These are phyloP conservation scores for Platyscapa corneri DNA, from an alignment of 1,140 invertebrate genomes.

Conservation along the genomic window DNA sequence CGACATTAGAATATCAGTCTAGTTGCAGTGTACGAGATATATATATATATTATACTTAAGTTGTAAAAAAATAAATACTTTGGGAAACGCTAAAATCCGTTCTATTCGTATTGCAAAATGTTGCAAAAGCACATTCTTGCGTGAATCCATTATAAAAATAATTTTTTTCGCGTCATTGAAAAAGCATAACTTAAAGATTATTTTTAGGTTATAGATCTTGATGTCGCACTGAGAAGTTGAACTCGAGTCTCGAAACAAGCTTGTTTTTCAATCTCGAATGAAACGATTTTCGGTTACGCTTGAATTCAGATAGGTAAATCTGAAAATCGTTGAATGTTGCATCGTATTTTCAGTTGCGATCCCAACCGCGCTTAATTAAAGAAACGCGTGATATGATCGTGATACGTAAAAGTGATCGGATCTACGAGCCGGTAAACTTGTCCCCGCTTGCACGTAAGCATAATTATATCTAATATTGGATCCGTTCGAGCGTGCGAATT, in stretches of 20 bases:
- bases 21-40: too few relatives aligned
- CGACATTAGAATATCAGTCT: background rate
- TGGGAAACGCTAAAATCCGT: background rate
- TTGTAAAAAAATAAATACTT: background rate
- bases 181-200: conserved; percentile 10
- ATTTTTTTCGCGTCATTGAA: conserved; percentile 15
- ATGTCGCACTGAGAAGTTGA: background rate
- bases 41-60: background rate
- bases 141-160: conserved; percentile 21
- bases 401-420: too few relatives aligned
- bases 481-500: background rate
- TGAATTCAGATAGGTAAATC: background rate
- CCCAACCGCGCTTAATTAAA: background rate
- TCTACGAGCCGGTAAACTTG: too few relatives aligned
- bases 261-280: conserved; percentile 10
- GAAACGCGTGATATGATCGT: too few relatives aligned
- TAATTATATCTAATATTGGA: background rate
- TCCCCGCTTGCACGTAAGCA: too few relatives aligned
- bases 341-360: too few relatives aligned
- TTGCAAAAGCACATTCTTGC: conserved; percentile 29
- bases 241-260: background rate
- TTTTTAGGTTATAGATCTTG: background rate
- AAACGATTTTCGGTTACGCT: background rate
- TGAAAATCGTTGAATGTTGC: background rate
- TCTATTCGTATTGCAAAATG: background rate